Percentiles rank a stretch among this genome's conserved stretches.
Conservation (phyloP, 1,140 invertebrate species). For the Papilio polytes region DNA sequence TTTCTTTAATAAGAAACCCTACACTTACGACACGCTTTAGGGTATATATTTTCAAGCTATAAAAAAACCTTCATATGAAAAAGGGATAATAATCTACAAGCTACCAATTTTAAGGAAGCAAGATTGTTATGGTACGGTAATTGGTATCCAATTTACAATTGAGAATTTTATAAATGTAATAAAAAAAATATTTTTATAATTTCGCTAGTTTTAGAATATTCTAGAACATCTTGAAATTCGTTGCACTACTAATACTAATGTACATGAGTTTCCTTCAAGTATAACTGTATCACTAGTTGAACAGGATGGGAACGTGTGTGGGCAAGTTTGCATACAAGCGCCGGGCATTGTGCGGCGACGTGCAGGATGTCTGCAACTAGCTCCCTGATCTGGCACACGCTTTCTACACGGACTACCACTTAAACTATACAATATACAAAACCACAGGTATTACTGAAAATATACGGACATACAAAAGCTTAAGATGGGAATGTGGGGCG, state of each 20-base stretch:
- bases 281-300: background rate
- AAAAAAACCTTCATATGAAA: too few relatives aligned
- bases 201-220: background rate
- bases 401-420: slow-evolving; percentile 45
- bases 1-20: too few relatives aligned
- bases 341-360: slow-evolving; percentile 39
- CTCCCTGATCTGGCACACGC: slow-evolving; percentile 48
- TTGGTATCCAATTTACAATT: too few relatives aligned
- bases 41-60: too few relatives aligned
- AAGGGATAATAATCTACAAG: too few relatives aligned
- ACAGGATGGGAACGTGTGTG: background rate
- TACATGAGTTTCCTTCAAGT: background rate
- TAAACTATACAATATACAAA: slow-evolving; percentile 34
- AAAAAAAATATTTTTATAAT: background rate
- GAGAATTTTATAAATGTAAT: too few relatives aligned
- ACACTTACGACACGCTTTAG: too few relatives aligned
- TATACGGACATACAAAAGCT: background rate
- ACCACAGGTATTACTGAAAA: too few relatives aligned
- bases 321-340: background rate
- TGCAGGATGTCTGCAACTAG: slow-evolving; percentile 50
- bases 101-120: too few relatives aligned
- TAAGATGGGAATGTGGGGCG: too few relatives aligned
- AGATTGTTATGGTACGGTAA: too few relatives aligned
- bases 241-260: background rate
- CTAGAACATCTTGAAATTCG: background rate